phyloP scores from a whole-genome alignment of 2,888 invertebrate genomes.

The Lapara coniferarum region DNA sequence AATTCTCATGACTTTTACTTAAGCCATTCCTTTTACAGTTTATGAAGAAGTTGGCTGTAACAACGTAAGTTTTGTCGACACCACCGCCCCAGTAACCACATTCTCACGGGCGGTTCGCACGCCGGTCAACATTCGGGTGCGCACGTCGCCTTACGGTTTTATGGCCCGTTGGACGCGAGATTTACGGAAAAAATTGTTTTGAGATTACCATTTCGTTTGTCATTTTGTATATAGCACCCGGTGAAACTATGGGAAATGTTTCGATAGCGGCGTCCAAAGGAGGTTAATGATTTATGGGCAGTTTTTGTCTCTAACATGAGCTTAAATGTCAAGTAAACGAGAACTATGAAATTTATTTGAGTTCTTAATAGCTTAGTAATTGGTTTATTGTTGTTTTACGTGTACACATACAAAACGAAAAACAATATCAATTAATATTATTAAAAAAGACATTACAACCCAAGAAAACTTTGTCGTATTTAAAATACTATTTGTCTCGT shows the following conservation, averaged over 20 bases:
- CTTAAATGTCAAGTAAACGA: too few relatives aligned
- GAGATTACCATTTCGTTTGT: conserved; percentile 45
- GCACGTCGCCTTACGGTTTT: conserved; percentile 72
- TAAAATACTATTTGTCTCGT: neutral
- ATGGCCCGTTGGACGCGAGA: conserved; percentile 69
- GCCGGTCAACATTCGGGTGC: conserved; percentile 58
- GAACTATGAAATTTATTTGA: too few relatives aligned
- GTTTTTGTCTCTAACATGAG: neutral
- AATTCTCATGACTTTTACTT: too few relatives aligned
- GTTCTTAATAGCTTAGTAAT: neutral
- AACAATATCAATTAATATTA: neutral
- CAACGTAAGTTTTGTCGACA: too few relatives aligned
- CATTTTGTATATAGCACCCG: conserved; percentile 44
- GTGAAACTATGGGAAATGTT: conserved; percentile 49
- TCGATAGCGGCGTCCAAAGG: conserved; percentile 31
- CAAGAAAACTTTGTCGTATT: neutral
- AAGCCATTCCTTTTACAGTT: too few relatives aligned
- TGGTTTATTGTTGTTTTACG: too few relatives aligned
- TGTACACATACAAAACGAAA: too few relatives aligned
- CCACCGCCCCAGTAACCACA: conserved; percentile 53
- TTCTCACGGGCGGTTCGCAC: conserved; percentile 75
- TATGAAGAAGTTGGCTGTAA: too few relatives aligned
- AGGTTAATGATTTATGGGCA: neutral
- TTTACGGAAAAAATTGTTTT: conserved; percentile 45
- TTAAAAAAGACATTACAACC: neutral